Evolutionary conservation across 23 tunicate species (phyloP), one percentile per base, ranked within the genome.

Genomic region (Halocynthia roretzi): DNA sequence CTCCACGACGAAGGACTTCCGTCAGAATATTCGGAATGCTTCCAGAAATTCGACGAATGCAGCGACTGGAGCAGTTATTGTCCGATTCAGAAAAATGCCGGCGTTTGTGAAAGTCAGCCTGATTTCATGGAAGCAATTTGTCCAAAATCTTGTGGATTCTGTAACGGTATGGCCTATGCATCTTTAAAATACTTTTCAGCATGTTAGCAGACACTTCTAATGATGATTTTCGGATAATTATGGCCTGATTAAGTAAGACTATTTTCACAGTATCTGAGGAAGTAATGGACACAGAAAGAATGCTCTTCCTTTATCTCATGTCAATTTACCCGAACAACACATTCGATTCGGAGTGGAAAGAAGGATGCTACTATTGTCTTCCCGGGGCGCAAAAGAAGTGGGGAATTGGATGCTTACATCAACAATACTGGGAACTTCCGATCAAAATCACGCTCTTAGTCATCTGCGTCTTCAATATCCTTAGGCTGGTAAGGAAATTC

Each of bases 31-130:
- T 11, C 54, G 8, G 79, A 68, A 68, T 88, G 95, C 53, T 88
- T 88, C 69, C 82, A 88, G 68, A 88, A 78, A 63, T 71, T 83
- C 21, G 86, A 83, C 78, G 72, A 76, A 49, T 88, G 95, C 52
- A 72, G 65, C 61, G 95, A 88, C 60, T 60, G 84, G 53, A 71
- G 80, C 67, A 53, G 67, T 0, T 75, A 87, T 53, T 88, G 95
- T 72, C 61, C 74, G 19, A 62, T 66, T 8, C 23, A 62, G 71
- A 70, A 81, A 61, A 10, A 57, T 12, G 55, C 55, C 15, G 84
- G 81, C 1, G 68, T 71, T 11, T 88, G 95, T 51, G 62, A 71
- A 23, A 60, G 77, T 8, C 11, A 40, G 14, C 76, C 66, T 17
- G 65, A 9, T 7, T 68, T 74, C 67, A 83, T 88, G 87, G 51